Conservation (phyloP, 2,888 invertebrate species). For the Hetaerina titia region DNA sequence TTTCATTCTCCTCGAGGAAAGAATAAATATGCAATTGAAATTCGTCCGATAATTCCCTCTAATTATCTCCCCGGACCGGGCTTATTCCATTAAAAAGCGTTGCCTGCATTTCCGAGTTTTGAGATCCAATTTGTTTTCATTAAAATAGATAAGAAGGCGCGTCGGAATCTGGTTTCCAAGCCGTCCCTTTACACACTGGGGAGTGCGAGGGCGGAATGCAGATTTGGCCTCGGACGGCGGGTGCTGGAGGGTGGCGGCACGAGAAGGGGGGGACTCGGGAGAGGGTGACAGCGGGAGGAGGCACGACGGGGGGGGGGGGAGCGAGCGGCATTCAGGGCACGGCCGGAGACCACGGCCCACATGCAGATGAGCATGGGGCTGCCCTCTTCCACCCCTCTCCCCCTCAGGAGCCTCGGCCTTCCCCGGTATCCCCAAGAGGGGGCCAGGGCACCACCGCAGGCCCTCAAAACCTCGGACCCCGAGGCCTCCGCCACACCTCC, state of each 20-base stretch:
- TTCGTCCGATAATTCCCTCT: background rate
- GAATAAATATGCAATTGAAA: conserved; percentile 6
- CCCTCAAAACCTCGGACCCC: conserved; percentile 31
- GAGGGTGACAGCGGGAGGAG: background rate
- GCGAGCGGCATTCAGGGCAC: background rate
- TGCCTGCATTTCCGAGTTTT: conserved; percentile 36
- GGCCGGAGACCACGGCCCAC: conserved; percentile 6
- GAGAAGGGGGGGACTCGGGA: background rate
- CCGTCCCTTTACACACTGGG: background rate
- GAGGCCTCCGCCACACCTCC: background rate
- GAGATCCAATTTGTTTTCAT: conserved; percentile 50
- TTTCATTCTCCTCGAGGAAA: background rate
- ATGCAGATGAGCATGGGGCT: conserved; percentile 17
- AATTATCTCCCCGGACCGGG: background rate
- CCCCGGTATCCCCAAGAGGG: conserved; percentile 12
- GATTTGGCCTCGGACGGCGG: background rate
- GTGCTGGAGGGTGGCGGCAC: background rate
- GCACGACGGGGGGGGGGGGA: background rate
- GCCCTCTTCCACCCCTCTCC: background rate
- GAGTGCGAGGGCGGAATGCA: conserved; percentile 17
- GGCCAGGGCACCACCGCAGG: background rate
- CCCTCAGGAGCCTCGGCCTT: background rate
- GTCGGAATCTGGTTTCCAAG: conserved; percentile 38
- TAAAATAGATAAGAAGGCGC: conserved; percentile 22
- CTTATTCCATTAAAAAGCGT: conserved; percentile 18